Percentiles rank a stretch among this genome's conserved stretches.
Conservation (phyloP, 2,797 vertebrate species). For the Pipistrellus nathusii region DNA sequence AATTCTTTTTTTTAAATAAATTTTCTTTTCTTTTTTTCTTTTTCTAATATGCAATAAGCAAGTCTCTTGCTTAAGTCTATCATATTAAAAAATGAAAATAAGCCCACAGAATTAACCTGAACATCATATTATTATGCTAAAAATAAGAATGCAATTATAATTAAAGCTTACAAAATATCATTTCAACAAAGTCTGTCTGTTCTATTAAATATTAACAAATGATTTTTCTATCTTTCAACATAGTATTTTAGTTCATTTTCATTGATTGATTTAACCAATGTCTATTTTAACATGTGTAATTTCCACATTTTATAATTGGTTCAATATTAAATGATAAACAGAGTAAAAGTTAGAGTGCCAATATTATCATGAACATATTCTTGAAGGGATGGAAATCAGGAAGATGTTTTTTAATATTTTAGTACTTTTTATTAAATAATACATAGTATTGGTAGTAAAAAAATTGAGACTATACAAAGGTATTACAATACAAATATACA, state of each 20-base stretch:
- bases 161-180: slow-evolving; percentile 44
- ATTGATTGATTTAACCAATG: not conserved
- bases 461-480: not conserved
- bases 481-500: not conserved
- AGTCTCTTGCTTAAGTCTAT: not conserved
- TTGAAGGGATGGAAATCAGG: slow-evolving; percentile 1
- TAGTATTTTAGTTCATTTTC: slow-evolving; percentile 47
- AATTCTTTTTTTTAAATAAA: not conserved
- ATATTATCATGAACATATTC: slow-evolving; percentile 41
- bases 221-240: slow-evolving; percentile 27
- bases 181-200: not conserved
- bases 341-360: slow-evolving; percentile 11
- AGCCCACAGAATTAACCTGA: slow-evolving; percentile 53
- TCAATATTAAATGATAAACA: slow-evolving; percentile 16
- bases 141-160: slow-evolving; percentile 40
- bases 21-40: not conserved
- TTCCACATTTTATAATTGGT: slow-evolving; percentile 12
- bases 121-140: not conserved
- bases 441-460: not conserved
- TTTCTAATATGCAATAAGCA: slow-evolving; percentile 49
- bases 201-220: slow-evolving; percentile 40
- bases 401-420: not conserved
- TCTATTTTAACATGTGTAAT: slow-evolving; percentile 11
- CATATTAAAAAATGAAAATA: not conserved
- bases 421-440: slow-evolving; percentile 26